Evolutionary conservation across 2,797 vertebrate species (phyloP).

Genomic region (Bovichtus variegatus): DNA sequence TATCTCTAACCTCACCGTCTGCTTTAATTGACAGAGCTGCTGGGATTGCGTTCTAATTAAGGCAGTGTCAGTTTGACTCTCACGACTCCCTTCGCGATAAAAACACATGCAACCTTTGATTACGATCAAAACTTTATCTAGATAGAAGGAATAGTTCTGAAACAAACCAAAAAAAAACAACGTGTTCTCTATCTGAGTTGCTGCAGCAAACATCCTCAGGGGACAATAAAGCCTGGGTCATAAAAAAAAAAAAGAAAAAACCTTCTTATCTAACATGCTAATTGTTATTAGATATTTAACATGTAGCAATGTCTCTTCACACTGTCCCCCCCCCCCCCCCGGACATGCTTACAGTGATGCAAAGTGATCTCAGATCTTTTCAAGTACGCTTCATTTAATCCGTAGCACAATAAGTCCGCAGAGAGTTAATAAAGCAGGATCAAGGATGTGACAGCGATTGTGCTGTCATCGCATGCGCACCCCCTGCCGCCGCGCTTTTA

Average conservation of each 20-base stretch:
- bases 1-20: constrained; percentile 62
- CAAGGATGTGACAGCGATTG: constrained; percentile 33
- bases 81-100: constrained; percentile 9
- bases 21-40: constrained; percentile 63
- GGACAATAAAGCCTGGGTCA: not conserved
- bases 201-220: not conserved
- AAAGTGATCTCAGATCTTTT: constrained; percentile 19
- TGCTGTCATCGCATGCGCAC: constrained; percentile 27
- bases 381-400: constrained; percentile 33
- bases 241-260: not conserved
- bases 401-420: constrained; percentile 19
- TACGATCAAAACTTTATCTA: constrained; percentile 18
- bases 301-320: not conserved
- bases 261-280: not conserved
- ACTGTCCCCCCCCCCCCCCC: not conserved
- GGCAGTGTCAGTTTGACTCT: constrained; percentile 32
- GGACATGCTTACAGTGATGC: constrained; percentile 5
- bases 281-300: constrained; percentile 27
- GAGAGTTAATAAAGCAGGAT: constrained; percentile 49
- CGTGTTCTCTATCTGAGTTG: not conserved
- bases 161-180: too few species aligned
- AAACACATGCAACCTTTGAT: constrained; percentile 5
- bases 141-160: not conserved
- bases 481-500: constrained; percentile 20
- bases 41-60: constrained; percentile 58